phyloP scores from a whole-genome alignment of 2,113 vertebrate genomes.

The Alectura lathami region DNA sequence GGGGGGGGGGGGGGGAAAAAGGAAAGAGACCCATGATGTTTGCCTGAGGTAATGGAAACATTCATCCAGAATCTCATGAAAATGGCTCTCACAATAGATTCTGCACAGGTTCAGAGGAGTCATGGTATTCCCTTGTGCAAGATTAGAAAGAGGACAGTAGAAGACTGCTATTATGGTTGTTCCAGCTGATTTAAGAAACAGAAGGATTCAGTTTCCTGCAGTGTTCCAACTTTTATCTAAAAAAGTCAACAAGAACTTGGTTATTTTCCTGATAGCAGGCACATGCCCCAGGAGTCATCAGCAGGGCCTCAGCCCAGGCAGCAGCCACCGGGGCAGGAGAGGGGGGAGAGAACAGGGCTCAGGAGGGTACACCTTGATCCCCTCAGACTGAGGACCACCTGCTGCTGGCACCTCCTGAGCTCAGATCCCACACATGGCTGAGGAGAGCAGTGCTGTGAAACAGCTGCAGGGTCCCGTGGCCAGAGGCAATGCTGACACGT shows the following conservation, averaged over 20 bases:
- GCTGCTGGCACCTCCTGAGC: neutral
- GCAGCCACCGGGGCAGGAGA: neutral
- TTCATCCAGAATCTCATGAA: neutral
- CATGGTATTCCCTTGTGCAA: neutral
- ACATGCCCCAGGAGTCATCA: neutral
- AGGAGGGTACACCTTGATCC: neutral
- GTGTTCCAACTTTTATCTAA: neutral
- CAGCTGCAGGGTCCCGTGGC: neutral
- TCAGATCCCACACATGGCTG: rapidly evolving
- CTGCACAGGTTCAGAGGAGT: neutral
- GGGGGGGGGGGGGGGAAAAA: no score
- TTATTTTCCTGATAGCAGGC: neutral
- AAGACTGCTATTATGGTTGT: neutral
- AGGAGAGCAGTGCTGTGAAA: neutral
- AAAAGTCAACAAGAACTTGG: neutral
- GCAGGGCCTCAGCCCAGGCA: no score
- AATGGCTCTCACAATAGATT: neutral
- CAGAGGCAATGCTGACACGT: neutral
- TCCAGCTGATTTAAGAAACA: constrained; percentile 19
- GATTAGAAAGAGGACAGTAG: constrained; percentile 13
- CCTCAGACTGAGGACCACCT: neutral
- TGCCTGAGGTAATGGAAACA: constrained; percentile 54
- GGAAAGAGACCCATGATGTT: neutral
- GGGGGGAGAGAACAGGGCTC: neutral
- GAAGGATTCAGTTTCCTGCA: neutral